A percentile compares a stretch with the other conserved stretches of the same genome.
Evolutionary conservation across 1,140 invertebrate species (phyloP).

Genomic region (Neodiprion virginianus): DNA sequence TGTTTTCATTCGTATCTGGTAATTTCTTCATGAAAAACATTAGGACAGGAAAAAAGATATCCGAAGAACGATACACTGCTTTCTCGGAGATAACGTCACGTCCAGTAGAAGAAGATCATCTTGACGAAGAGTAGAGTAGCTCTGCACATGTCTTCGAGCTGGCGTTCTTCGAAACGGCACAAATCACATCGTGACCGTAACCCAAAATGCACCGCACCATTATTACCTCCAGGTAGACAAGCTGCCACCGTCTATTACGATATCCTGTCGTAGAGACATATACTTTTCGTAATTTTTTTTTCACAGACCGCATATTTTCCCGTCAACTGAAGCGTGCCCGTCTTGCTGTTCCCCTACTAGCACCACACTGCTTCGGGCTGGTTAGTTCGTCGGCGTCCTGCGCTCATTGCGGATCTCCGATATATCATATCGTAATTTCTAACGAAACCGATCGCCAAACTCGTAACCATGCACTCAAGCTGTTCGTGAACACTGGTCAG

Average conservation of each 20-base stretch:
- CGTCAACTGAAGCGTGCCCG: constrained; percentile 58
- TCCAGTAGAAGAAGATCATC: neutral
- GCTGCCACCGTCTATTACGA: constrained; percentile 8
- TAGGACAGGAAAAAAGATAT: neutral
- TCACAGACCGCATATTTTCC: constrained; percentile 58
- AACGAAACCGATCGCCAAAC: neutral
- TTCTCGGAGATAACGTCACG: neutral
- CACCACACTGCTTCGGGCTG: neutral
- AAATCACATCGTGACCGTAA: constrained; percentile 1
- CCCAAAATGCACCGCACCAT: neutral
- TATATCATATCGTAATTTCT: neutral
- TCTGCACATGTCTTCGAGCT: neutral
- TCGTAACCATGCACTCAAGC: neutral
- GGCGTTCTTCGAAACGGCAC: neutral
- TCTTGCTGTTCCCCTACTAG: constrained; percentile 34
- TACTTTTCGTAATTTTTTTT: constrained; percentile 53
- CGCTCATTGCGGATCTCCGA: neutral
- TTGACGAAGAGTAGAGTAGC: neutral
- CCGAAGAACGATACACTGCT: neutral
- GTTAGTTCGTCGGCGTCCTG: constrained; percentile 3
- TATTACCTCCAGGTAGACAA: neutral
- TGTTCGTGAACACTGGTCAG: neutral
- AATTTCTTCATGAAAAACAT: neutral
- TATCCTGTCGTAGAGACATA: constrained; percentile 41
- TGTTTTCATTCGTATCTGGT: neutral